Conservation (phyloP, 2,888 invertebrate genomes). For the Ectropis crepuscularia region DNA sequence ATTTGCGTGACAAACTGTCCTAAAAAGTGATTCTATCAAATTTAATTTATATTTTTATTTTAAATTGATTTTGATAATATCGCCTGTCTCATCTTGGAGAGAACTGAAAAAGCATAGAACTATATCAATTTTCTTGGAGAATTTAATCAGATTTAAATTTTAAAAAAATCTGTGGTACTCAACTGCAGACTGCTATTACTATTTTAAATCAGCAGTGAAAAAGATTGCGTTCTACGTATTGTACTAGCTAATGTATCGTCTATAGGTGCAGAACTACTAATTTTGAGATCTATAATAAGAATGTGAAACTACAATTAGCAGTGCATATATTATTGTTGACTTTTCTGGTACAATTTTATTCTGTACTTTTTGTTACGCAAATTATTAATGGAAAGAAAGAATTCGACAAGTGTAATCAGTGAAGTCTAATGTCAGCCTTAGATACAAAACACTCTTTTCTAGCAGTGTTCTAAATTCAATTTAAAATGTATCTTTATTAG, state of each 20-base stretch:
- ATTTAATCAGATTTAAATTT: constrained; percentile 37
- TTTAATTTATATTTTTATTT: not conserved
- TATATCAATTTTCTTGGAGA: constrained; percentile 39
- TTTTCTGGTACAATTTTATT: constrained; percentile 48
- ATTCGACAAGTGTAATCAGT: constrained; percentile 41
- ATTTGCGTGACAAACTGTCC: no score
- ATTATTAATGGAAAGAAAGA: constrained; percentile 38
- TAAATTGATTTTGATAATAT: constrained; percentile 19
- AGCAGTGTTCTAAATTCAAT: not conserved
- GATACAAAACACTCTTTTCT: not conserved
- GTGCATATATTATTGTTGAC: constrained; percentile 49
- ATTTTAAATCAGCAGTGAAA: constrained; percentile 15
- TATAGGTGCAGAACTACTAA: constrained; percentile 44
- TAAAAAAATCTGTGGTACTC: constrained; percentile 1
- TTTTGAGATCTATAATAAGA: constrained; percentile 34
- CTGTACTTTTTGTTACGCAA: constrained; percentile 49
- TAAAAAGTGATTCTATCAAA: not conserved
- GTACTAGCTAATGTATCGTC: constrained; percentile 44
- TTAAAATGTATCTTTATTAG: no score
- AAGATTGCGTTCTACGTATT: constrained; percentile 33
- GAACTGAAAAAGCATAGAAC: not conserved
- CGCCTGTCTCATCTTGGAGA: constrained; percentile 66
- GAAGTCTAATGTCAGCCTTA: constrained; percentile 1
- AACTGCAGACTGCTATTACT: constrained; percentile 12
- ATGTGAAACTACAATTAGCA: constrained; percentile 51